Conservation (phyloP, 1,140 invertebrate species). For the Hycleus cichorii region DNA sequence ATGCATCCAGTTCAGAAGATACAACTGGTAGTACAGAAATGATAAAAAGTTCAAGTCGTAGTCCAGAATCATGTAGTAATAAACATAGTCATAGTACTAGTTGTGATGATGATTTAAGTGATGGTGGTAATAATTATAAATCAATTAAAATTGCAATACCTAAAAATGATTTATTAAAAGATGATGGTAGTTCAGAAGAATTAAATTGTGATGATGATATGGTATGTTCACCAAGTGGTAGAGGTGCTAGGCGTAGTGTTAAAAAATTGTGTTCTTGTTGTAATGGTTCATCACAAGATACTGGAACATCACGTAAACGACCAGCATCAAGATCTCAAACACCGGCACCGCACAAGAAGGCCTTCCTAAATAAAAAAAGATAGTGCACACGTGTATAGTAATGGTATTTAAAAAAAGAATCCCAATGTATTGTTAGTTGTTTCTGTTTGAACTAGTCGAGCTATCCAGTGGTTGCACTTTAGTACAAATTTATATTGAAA, state of each 20-base stretch:
- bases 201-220: conserved; percentile 27
- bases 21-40: conserved; percentile 30
- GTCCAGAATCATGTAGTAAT: conserved; percentile 21
- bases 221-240: conserved; percentile 29
- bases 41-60: conserved; percentile 16
- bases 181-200: conserved; percentile 29
- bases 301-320: conserved; percentile 28
- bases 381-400: conserved; percentile 33
- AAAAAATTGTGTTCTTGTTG: conserved; percentile 37
- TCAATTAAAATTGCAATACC: conserved; percentile 27
- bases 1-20: conserved; percentile 37
- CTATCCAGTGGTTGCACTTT: conserved; percentile 35
- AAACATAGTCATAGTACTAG: conserved; percentile 14
- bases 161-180: conserved; percentile 27
- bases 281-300: conserved; percentile 32
- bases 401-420: conserved; percentile 14
- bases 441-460: conserved; percentile 27
- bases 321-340: conserved; percentile 29
- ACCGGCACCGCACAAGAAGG: conserved; percentile 33
- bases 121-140: conserved; percentile 23
- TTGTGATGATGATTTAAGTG: conserved; percentile 22
- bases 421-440: conserved; percentile 22
- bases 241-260: conserved; percentile 30
- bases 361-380: conserved; percentile 38
- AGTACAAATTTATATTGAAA: conserved; percentile 36